Evolutionary conservation across 2,113 vertebrate genomes (phyloP), one percentile per base, ranked within the genome.

Genomic region (Holacanthus passer): DNA sequence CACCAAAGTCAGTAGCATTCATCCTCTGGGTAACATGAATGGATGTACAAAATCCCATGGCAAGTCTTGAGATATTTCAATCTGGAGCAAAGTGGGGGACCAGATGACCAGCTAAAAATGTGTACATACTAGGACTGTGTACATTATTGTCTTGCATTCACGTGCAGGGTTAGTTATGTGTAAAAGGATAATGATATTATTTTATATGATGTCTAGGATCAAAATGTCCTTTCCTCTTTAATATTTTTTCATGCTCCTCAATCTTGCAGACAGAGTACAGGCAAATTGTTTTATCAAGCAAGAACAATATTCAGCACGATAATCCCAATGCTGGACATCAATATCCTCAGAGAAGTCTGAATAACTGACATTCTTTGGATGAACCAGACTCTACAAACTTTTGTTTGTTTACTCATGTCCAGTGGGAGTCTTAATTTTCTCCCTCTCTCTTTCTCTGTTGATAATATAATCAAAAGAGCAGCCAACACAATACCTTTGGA

Each of bases 401-500:
- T 64, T 74, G 66, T 83, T 86, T 88, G 86, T 86, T 89, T 88
- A 71, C 82, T 74, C 70, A 0, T 79, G 87, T 92, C 86, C 81
- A 84, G 63, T 84, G 79, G 88, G 81, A 88, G 87, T 67, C 81
- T 83, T 86, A 86, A 83, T 82, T 88, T 76, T 75, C 66, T 45
- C 58, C 35, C 31, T 39, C 73, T 29, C 50, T 24, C 71, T 55
- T 68, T 84, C 79, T 84, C 86, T 85, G 72, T 84, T 81, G 84
- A 87, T 90, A 84, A 87, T 81, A 84, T 83, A 90, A 91, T 89
- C 84, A 88, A 86, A 92, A 82, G 85, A 85, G 73, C 32, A 79
- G 76, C 81, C 91, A 89, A 63, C 71, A 86, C 89, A 90, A 89
- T 90, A 87, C 84, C 83, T 89, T 79, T 86, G 89, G 89, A 81